A percentile compares a stretch with the other conserved stretches of the same genome.
Conservation (phyloP, 2,113 vertebrate species). For the Forbesichthys agassizii region DNA sequence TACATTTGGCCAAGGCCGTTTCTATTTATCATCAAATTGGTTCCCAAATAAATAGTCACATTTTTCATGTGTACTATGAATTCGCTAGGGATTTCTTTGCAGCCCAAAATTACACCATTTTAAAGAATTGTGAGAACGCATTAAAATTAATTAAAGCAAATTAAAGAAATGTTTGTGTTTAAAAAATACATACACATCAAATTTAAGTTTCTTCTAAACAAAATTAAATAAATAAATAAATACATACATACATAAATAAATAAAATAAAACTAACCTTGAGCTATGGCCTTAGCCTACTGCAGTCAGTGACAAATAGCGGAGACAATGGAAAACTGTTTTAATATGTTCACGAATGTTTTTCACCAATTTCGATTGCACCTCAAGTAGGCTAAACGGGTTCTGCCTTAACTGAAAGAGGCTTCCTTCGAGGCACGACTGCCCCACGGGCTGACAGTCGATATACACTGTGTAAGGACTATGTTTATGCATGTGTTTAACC, state of each 20-base stretch:
- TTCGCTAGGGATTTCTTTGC: neutral
- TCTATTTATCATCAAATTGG: conserved; percentile 24
- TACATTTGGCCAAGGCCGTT: conserved; percentile 29
- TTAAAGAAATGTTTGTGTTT: too few relatives aligned
- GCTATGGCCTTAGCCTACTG: too few relatives aligned
- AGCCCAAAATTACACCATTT: neutral
- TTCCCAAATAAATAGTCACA: conserved; percentile 16
- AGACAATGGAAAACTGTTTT: too few relatives aligned
- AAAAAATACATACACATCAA: too few relatives aligned
- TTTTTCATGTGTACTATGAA: neutral
- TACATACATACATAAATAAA: too few relatives aligned
- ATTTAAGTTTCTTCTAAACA: neutral
- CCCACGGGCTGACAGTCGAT: conserved; percentile 40
- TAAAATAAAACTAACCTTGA: too few relatives aligned
- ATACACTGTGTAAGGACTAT: conserved; percentile 26
- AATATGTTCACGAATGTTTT: too few relatives aligned
- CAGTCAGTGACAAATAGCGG: too few relatives aligned
- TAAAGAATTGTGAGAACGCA: neutral
- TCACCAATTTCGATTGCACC: too few relatives aligned
- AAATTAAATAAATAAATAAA: too few relatives aligned
- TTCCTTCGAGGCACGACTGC: conserved; percentile 37
- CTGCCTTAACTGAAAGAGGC: conserved; percentile 23
- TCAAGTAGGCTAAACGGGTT: conserved; percentile 32
- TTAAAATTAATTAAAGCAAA: neutral
- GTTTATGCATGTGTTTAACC: conserved; percentile 72